Percentiles rank a stretch among this genome's conserved stretches.
Conservation (phyloP, 2,113 vertebrate species). For the Psilopogon haemacephalus region DNA sequence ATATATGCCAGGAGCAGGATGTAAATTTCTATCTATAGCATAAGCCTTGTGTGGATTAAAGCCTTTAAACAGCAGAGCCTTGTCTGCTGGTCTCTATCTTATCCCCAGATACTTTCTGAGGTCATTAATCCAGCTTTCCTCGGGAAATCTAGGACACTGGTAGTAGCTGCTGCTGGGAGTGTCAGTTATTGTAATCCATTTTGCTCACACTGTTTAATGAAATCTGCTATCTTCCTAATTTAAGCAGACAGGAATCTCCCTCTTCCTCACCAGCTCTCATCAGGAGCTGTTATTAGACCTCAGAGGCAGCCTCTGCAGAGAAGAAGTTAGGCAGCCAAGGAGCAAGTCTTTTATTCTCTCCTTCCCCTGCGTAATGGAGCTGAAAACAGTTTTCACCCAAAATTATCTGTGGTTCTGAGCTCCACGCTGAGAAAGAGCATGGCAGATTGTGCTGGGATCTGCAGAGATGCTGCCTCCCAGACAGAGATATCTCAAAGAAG, state of each 20-base stretch:
- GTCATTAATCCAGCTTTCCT: conserved; percentile 7
- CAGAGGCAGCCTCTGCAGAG: not conserved
- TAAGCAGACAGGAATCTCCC: not conserved
- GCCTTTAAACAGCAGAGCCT: not conserved
- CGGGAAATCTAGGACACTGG: not conserved
- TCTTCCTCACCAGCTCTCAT: not conserved
- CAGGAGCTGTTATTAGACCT: not conserved
- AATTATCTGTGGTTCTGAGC: not conserved
- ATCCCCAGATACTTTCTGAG: not conserved
- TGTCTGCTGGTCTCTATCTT: not conserved
- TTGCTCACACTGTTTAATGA: not conserved
- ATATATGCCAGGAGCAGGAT: not conserved
- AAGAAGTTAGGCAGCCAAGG: not conserved
- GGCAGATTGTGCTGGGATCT: not conserved
- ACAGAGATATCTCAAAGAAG: not conserved
- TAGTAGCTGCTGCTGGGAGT: not conserved
- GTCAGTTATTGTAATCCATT: not conserved
- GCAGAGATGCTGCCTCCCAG: not conserved
- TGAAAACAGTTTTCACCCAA: not conserved
- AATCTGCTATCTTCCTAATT: not conserved
- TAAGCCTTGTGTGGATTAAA: not conserved
- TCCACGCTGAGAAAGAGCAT: not conserved
- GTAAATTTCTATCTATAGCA: not conserved
- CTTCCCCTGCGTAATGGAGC: not conserved
- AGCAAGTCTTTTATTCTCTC: not conserved